phyloP scores from a whole-genome alignment of 2,113 vertebrate genomes.

The Zosterops hypoxanthus region DNA sequence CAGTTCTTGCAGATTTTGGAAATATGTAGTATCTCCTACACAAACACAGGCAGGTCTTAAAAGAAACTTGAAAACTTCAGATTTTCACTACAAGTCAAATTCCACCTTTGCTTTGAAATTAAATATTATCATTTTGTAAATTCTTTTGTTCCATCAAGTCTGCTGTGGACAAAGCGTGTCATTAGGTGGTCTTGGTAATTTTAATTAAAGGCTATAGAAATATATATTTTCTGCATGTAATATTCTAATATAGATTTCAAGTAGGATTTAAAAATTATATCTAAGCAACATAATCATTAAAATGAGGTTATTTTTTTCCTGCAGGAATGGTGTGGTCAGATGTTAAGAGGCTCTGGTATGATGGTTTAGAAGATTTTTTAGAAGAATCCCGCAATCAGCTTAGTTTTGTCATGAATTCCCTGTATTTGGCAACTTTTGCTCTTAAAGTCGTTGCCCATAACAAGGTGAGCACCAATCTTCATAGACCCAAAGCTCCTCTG shows the following conservation, averaged over 20 bases:
- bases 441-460: slow-evolving; percentile 96
- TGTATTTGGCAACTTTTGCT: slow-evolving; percentile 95
- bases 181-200: not conserved
- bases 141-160: not conserved
- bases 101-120: not conserved
- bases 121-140: not conserved
- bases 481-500: not conserved
- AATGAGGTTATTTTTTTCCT: not conserved
- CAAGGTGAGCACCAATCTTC: slow-evolving; percentile 80
- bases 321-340: slow-evolving; percentile 99
- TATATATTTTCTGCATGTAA: not conserved
- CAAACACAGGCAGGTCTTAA: not conserved
- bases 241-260: not conserved
- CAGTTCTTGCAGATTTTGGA: not conserved
- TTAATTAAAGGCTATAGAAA: not conserved
- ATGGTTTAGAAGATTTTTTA: slow-evolving; percentile 95
- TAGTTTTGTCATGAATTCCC: slow-evolving; percentile 98
- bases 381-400: slow-evolving; percentile 97
- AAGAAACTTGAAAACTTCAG: not conserved
- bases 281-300: not conserved
- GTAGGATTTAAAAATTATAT: not conserved
- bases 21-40: not conserved
- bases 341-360: slow-evolving; percentile 96
- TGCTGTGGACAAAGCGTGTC: not conserved
- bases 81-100: not conserved